Evolutionary conservation across 2,113 vertebrate species (phyloP), one percentile per base, ranked within the genome.

Genomic region (Sturnus vulgaris): DNA sequence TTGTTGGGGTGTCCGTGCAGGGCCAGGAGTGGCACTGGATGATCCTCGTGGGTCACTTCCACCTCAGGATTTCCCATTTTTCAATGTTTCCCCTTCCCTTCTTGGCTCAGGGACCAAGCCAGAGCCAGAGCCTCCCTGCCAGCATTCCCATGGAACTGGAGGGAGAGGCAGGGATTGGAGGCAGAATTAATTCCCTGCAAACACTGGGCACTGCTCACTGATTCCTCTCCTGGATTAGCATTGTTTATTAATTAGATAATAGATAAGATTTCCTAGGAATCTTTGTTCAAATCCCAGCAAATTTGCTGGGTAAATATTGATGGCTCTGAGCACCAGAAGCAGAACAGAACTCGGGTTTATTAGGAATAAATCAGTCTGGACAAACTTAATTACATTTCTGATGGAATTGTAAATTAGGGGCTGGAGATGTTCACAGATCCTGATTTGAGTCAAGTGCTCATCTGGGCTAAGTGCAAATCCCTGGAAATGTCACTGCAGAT

Each of bases 161-260:
- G 39, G 33, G 17, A 37, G 47, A 63, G 37, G 39, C 40, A n/a
- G 17, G 35, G 30, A 7, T 0, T 2, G 4, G 35, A 22, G 83
- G n/a, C 56, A 50, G 90, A 64, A 65, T 61, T 17, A 52, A 73
- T 81, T 61, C 75, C 17, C 70, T 35, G n/a, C 3, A 16, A 80
- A 42, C 1, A 0, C 25, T 2, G 4, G 37, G 40, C 33, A 12
- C 53, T 33, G 76, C 52, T 86, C 69, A 6, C 77, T 52, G 82
- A 24, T 77, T 76, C 61, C 25, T 1, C 50, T 71, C 31, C 21
- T n/a, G 39, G 33, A 24, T 75, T 82, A 47, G 53, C 4, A 5
- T 44, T 81, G 56, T 88, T 91, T 92, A 75, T 91, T 96, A 93
- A 96, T 95, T 93, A 90, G 82, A 28, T 70, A 83, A 91, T 64